These are phyloP conservation scores for Petrocephalus schoutedeni DNA, from an alignment of 2,797 vertebrate genomes.

Conservation along the genomic window DNA sequence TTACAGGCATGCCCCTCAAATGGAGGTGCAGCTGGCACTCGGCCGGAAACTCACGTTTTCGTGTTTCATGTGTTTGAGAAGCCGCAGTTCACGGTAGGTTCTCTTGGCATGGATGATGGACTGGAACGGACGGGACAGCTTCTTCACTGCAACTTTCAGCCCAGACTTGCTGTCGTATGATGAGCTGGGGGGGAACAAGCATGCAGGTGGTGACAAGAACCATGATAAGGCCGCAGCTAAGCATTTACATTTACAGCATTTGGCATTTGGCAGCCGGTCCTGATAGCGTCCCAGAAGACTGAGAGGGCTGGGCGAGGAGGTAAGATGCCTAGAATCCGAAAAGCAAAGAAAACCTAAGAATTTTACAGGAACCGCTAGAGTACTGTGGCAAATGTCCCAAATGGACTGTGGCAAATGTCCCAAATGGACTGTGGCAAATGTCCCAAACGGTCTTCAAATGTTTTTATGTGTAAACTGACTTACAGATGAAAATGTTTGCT, in stretches of 20 bases:
- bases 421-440: background rate
- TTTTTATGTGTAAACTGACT: background rate
- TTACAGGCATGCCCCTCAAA: background rate
- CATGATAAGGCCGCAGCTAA: background rate
- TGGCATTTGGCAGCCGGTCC: background rate
- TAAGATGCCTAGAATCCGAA: too few relatives aligned
- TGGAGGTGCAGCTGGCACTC: background rate
- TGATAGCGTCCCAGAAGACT: too few relatives aligned
- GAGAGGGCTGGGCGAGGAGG: too few relatives aligned
- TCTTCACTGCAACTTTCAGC: conserved; percentile 90
- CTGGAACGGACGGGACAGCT: conserved; percentile 93
- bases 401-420: background rate
- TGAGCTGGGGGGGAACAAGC: conserved; percentile 61
- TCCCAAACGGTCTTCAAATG: background rate
- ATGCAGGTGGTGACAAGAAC: background rate
- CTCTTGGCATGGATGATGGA: conserved; percentile 96
- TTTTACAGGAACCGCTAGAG: background rate
- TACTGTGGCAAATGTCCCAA: background rate
- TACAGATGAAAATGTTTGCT: background rate
- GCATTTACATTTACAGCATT: too few relatives aligned
- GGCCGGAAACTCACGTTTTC: conserved; percentile 80
- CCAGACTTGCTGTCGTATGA: conserved; percentile 73
- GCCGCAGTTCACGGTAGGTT: conserved; percentile 88
- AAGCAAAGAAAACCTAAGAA: too few relatives aligned
- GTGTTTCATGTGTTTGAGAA: conserved; percentile 97